Base-by-base conservation (phyloP, 2,797 vertebrate genomes). In the Chromis chromis region DNA sequence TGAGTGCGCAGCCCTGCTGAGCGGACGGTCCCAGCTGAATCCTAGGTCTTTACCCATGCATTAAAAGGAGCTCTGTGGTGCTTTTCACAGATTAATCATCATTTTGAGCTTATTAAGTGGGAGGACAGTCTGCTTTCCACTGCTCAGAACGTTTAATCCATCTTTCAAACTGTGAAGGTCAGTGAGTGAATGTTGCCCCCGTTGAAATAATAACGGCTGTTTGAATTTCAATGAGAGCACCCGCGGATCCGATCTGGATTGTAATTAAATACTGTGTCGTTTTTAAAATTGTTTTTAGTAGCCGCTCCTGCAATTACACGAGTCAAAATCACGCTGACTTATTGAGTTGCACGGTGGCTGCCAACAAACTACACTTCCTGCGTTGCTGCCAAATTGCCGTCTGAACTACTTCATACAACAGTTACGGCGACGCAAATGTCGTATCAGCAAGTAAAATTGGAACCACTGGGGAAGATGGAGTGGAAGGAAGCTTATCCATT, bases 161-260 rank as follows among this genome's bases (percentile, higher is more conserved):
- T 91, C 89, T 94, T 88, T 92, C 85, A 87, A 82, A 88, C 92
- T 90, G 91, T 94, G 93, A 95, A 95, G 94, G 94, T 95, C 94
- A 94, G 61, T 56, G 87, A 92, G 84, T 79, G 56, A 91, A 85
- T 68, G 81, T 74, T 83, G 74, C 78, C 86, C 84, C 77, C 46
- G 46, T 79, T 76, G 80, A 89, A 91, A 89, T 85, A 86, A 91
- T 86, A 88, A 81, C 73, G n/a, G 67, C 80, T 65, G 81, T 77
- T 81, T 89, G 83, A 88, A 92, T 90, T 89, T 90, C 82, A 89
- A 79, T 86, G 85, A 86, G 86, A 42, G 70, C 63, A 22, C 77
- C 71, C 52, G 1, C 24, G 54, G 84, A 76, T 86, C 50, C 1
- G 72, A 79, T 81, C 66, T 55, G 72, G 62, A 71, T 71, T 25